Percentiles rank a stretch among this genome's conserved stretches.
Evolutionary conservation across 2,888 invertebrate species (phyloP).

Genomic region (Stenolophus ochropezus): DNA sequence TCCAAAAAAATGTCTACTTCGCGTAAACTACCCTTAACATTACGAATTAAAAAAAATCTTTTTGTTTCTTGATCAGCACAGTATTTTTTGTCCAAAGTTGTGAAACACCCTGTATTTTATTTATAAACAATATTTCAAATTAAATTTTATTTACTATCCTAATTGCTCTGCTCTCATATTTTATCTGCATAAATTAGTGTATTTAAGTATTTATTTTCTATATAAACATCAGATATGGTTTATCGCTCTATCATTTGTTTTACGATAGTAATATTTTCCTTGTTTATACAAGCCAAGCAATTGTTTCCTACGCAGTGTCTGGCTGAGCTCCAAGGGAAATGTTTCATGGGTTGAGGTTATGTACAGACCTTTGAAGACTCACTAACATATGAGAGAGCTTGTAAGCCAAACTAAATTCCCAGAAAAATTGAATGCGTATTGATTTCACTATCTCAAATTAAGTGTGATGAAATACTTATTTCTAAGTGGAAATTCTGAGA

Average conservation of each 20-base stretch:
- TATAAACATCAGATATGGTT: constrained; percentile 16
- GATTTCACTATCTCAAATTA: background rate
- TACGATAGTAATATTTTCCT: constrained; percentile 24
- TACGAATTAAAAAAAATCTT: too few species aligned
- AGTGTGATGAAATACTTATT: background rate
- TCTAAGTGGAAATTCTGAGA: background rate
- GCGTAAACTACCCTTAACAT: too few species aligned
- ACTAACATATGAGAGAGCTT: background rate
- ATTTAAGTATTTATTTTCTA: background rate
- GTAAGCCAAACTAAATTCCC: background rate
- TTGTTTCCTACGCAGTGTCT: constrained; percentile 41
- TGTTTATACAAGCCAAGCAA: constrained; percentile 28
- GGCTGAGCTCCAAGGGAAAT: constrained; percentile 14
- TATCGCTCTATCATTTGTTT: constrained; percentile 23
- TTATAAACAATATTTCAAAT: background rate
- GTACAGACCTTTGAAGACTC: background rate
- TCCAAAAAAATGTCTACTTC: too few species aligned
- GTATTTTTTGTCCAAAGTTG: too few species aligned
- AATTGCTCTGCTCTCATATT: background rate
- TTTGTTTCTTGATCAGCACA: too few species aligned
- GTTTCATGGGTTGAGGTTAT: background rate
- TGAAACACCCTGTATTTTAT: too few species aligned
- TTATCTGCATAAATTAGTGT: background rate
- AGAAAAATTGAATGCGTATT: background rate
- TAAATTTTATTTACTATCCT: background rate